These are phyloP conservation scores for Priocnemis perturbator DNA, from an alignment of 2,888 invertebrate genomes.

Conservation along the genomic window DNA sequence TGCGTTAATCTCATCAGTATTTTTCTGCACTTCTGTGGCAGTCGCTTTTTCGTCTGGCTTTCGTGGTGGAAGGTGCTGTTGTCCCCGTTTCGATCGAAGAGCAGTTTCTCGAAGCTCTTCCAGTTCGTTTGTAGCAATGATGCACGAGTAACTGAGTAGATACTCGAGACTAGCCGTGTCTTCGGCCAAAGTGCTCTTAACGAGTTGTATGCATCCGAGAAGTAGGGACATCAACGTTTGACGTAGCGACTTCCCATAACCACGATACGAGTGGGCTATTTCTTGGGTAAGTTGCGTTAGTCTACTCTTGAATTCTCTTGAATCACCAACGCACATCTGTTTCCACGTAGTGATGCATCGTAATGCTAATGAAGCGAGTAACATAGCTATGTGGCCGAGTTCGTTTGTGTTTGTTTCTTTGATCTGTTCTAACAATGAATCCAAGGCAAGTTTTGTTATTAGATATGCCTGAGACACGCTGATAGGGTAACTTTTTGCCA, in stretches of 20 bases:
- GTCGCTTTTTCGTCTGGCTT: conserved; percentile 1
- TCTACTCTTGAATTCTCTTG: conserved; percentile 56
- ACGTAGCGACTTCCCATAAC: conserved; percentile 65
- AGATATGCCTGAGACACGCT: conserved; percentile 59
- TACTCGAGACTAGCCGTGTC: conserved; percentile 67
- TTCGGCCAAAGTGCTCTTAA: conserved; percentile 59
- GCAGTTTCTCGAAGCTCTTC: conserved; percentile 64
- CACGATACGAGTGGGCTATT: conserved; percentile 65
- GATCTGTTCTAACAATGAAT: conserved; percentile 62
- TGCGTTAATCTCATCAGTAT: conserved; percentile 41
- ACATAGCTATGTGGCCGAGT: conserved; percentile 63
- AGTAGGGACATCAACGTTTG: conserved; percentile 67
- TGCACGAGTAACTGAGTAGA: conserved; percentile 65
- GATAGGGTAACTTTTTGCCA: conserved; percentile 58
- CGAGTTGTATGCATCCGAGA: conserved; percentile 67
- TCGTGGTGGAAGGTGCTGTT: conserved; percentile 35
- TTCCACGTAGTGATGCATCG: conserved; percentile 69
- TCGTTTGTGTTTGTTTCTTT: conserved; percentile 55
- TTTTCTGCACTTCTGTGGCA: conserved; percentile 27
- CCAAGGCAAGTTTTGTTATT: conserved; percentile 64
- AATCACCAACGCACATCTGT: conserved; percentile 62
- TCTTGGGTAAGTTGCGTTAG: conserved; percentile 67
- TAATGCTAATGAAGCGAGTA: conserved; percentile 67
- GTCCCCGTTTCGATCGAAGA: conserved; percentile 46
- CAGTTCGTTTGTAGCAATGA: conserved; percentile 65